These are phyloP conservation scores for Gasterosteus nipponicus DNA, from an alignment of 2,113 vertebrate species.

Conservation along the genomic window DNA sequence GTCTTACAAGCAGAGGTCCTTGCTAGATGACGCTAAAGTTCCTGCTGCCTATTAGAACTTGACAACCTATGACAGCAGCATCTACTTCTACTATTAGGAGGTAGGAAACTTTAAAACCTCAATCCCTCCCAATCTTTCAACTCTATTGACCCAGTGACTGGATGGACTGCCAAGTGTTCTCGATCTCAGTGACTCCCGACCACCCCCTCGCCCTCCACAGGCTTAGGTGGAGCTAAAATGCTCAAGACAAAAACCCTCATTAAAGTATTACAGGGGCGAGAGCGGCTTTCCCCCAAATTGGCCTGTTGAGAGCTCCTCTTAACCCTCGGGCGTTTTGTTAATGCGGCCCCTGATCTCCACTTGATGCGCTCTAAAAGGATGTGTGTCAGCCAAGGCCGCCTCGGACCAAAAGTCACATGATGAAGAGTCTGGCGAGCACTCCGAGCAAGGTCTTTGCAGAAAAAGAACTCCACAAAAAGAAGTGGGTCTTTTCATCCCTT, in stretches of 20 bases:
- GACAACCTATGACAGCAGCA: neutral
- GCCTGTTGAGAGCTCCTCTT: neutral
- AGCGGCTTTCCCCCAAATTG: slow-evolving; percentile 1
- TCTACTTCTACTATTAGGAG: neutral
- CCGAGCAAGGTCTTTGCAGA: slow-evolving; percentile 2
- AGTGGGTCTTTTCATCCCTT: slow-evolving; percentile 22
- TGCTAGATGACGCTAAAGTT: neutral
- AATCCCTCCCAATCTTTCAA: neutral
- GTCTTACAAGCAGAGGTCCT: neutral
- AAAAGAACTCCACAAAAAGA: neutral
- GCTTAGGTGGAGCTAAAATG: slow-evolving; percentile 11
- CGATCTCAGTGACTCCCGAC: neutral
- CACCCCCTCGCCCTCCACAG: too few relatives aligned
- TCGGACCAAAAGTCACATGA: slow-evolving; percentile 19
- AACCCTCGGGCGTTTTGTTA: slow-evolving; percentile 1
- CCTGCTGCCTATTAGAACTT: neutral
- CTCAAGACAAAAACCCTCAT: slow-evolving; percentile 11
- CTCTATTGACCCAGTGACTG: neutral
- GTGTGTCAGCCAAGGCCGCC: slow-evolving; percentile 20
- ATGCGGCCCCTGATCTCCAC: slow-evolving; percentile 1
- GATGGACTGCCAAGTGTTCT: neutral
- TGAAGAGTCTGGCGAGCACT: neutral
- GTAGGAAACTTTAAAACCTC: neutral
- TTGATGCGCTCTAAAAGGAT: slow-evolving; percentile 30
- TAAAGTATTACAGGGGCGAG: neutral